Base-by-base conservation (phyloP, 1,140 invertebrate species). In the Portunus trituberculatus region DNA sequence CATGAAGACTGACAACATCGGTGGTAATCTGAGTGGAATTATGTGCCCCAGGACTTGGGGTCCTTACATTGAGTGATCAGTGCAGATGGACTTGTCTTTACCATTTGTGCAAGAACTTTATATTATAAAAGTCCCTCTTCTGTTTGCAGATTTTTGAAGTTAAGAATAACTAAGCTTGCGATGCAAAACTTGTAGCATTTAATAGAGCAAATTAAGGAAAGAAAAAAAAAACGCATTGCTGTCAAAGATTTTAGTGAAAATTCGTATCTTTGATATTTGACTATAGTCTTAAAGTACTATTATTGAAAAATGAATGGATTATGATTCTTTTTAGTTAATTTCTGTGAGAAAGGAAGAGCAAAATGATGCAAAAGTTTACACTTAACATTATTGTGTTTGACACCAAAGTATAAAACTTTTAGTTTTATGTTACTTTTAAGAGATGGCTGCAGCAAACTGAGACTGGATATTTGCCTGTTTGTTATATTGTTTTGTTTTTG, bases 71-170 rank as follows among this genome's bases (percentile, higher is more conserved):
- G 48, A 52, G 92, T 39, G 39, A 48, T 28, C 92, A 93, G 92
- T 93, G 92, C 76, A 20, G 45, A 52, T 93, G 92, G 92, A 93
- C 46, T 93, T 82, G 45, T 93, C 46, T 86, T 86, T 93, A 28
- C 92, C 29, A 84, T 86, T 84, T 46, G 83, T 84, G 92, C 32
- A 93, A 67, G 76, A 86, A 93, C 67, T 39, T 46, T 46, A 93
- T 45, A 46, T 46, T 46, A 93, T 45, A 28, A 93, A 48, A 86
- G n/a, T 32, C 92, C 45, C 59, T 76, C 39, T 92, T 93, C 39
- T 29, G 45, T 93, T 82, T 93, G n/a, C 92, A 93, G 46, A 93
- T 76, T 45, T 45, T 84, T n/a, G 16, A 48, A 29, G 67, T 48
- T n/a, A 28, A 87, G 8, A 48, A 28, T 45, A 86, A 86, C 92